Evolutionary conservation across 2,113 vertebrate species (phyloP).

Genomic region (Eurypyga helias): DNA sequence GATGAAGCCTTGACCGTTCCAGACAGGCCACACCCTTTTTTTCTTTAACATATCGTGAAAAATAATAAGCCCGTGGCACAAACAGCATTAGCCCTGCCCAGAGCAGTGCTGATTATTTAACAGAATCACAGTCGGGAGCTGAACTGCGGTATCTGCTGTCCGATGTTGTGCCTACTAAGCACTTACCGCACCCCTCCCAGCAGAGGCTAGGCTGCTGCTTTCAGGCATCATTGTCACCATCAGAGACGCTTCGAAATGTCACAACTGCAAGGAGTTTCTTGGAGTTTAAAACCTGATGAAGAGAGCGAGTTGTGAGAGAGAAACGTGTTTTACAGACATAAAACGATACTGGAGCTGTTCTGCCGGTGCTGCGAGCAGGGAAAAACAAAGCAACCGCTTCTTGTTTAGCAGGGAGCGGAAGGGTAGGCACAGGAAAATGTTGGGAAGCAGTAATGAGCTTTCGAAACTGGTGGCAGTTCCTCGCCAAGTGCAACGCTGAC

Average conservation of each 20-base stretch:
- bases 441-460: not conserved
- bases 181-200: rapidly evolving
- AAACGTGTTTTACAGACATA: not conserved
- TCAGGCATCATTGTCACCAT: no score
- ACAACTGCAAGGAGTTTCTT: not conserved
- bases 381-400: not conserved
- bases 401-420: no score
- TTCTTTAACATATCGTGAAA: not conserved
- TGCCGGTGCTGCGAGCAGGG: not conserved
- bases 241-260: rapidly evolving
- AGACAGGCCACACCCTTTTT: no score
- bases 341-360: not conserved
- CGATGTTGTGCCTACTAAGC: not conserved
- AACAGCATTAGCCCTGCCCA: not conserved
- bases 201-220: not conserved
- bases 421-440: rapidly evolving
- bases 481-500: not conserved
- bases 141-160: not conserved
- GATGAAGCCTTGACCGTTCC: not conserved
- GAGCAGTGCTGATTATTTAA: not conserved
- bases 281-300: not conserved
- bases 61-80: not conserved
- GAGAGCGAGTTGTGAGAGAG: not conserved
- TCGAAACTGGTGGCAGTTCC: not conserved
- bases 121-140: not conserved